Evolutionary conservation across 2,888 invertebrate genomes (phyloP).

Genomic region (Bombyx huttoni): DNA sequence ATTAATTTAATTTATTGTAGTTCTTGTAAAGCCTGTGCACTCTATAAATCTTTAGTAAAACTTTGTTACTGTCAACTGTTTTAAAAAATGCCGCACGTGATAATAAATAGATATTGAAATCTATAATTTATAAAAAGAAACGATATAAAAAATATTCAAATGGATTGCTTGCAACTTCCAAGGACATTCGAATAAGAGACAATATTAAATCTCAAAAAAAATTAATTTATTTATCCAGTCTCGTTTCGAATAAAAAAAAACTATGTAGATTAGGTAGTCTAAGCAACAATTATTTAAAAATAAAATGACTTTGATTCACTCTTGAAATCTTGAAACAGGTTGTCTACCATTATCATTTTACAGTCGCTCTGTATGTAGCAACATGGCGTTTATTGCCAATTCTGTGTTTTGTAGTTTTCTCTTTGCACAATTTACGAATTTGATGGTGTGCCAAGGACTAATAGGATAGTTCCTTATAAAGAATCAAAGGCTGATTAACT

Average conservation of each 20-base stretch:
- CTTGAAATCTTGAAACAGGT: constrained; percentile 43
- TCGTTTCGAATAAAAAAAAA: not conserved
- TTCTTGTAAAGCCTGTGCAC: no score
- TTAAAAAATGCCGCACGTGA: no score
- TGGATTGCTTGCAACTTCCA: not conserved
- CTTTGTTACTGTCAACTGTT: no score
- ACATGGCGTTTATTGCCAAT: constrained; percentile 26
- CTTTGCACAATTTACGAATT: not conserved
- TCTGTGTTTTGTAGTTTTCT: constrained; percentile 25
- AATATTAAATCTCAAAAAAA: not conserved
- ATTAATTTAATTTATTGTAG: no score
- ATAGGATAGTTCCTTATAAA: not conserved
- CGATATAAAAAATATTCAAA: not conserved
- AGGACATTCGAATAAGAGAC: not conserved
- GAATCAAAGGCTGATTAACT: not conserved
- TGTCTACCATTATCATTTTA: constrained; percentile 39
- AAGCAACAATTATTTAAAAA: constrained; percentile 20
- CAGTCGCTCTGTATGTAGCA: constrained; percentile 26
- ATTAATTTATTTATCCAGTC: not conserved
- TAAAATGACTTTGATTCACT: constrained; percentile 35
- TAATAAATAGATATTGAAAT: no score
- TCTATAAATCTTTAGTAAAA: no score
- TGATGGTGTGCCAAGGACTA: not conserved
- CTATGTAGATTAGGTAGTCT: not conserved
- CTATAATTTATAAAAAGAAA: no score